Conservation (phyloP, 2,113 vertebrate species). For the Glareola pratincola region DNA sequence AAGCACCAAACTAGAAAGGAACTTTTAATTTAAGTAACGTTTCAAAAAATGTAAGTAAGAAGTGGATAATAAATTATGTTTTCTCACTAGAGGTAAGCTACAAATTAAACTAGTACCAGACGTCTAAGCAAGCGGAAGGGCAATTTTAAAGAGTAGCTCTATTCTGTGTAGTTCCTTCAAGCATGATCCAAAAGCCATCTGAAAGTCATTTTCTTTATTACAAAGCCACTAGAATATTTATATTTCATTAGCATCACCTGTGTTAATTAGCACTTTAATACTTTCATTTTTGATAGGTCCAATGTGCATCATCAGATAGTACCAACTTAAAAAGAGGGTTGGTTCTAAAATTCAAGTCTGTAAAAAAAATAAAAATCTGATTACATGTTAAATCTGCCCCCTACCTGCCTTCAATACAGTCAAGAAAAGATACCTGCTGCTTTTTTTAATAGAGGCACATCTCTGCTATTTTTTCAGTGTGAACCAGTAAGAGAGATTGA, state of each 20-base stretch:
- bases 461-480: not conserved
- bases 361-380: not conserved
- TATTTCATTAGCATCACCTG: not conserved
- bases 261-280: not conserved
- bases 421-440: not conserved
- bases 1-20: not conserved
- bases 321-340: not conserved
- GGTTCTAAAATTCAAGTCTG: not conserved
- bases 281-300: not conserved
- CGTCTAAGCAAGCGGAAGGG: not conserved
- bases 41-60: not conserved
- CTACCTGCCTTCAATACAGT: not conserved
- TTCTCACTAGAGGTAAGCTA: not conserved
- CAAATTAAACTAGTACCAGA: not conserved
- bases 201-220: not conserved
- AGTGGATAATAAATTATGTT: not conserved
- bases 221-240: not conserved
- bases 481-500: not conserved
- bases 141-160: not conserved
- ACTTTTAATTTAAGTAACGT: not conserved
- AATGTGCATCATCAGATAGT: not conserved
- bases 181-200: not conserved
- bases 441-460: slow-evolving; percentile 3
- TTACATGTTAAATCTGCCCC: not conserved
- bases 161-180: not conserved